Evolutionary conservation across 1,140 invertebrate genomes (phyloP).

Genomic region (Meloidogyne hapla): DNA sequence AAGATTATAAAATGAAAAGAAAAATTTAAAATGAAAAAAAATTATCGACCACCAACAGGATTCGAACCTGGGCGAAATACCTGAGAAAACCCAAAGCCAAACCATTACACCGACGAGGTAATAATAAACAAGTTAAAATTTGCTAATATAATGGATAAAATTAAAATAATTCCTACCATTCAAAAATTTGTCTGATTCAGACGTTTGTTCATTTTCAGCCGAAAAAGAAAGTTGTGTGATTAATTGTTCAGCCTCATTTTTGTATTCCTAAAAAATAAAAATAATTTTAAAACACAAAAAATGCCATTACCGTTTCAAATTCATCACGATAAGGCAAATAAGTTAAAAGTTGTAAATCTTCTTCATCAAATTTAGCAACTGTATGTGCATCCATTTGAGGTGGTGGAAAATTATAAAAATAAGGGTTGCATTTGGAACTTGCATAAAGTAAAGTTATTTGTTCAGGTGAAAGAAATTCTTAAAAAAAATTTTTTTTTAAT

Average conservation of each 20-base stretch:
- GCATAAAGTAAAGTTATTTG: conserved; percentile 19
- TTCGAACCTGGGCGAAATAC: too few relatives aligned
- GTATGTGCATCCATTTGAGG: conserved; percentile 15
- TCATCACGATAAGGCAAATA: conserved; percentile 36
- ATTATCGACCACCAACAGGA: background rate
- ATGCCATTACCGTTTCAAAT: conserved; percentile 29
- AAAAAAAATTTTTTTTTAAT: background rate
- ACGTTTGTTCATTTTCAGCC: conserved; percentile 12
- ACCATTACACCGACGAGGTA: too few relatives aligned
- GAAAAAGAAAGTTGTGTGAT: conserved; percentile 33
- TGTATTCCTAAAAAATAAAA: conserved; percentile 28
- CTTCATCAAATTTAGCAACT: conserved; percentile 37
- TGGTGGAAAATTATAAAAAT: conserved; percentile 26
- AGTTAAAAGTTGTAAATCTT: conserved; percentile 32
- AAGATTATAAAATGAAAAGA: background rate
- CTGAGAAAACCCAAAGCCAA: too few relatives aligned
- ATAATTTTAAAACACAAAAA: conserved; percentile 5
- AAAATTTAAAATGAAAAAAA: background rate
- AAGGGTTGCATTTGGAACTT: conserved; percentile 13
- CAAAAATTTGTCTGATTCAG: conserved; percentile 30
- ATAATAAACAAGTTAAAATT: too few relatives aligned
- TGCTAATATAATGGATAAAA: too few relatives aligned
- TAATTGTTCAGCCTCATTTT: conserved; percentile 37
- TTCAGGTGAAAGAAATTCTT: background rate
- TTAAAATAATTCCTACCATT: conserved; percentile 14